Evolutionary conservation across 2,888 invertebrate genomes (phyloP).

Genomic region (Sinelater perroti): DNA sequence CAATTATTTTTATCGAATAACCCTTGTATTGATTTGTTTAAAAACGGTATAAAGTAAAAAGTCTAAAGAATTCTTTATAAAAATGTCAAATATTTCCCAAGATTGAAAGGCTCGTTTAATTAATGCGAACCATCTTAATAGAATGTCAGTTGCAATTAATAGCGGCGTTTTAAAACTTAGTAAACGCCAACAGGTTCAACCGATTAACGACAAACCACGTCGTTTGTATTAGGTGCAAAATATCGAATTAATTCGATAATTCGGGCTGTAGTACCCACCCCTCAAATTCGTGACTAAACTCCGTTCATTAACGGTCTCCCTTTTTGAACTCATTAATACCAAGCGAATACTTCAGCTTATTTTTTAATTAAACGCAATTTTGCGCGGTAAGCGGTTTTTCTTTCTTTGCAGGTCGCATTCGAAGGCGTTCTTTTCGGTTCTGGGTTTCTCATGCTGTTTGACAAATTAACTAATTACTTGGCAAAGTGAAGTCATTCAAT

Average conservation of each 20-base stretch:
- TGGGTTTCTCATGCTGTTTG: neutral
- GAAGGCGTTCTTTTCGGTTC: no score
- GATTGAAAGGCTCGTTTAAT: slow-evolving; percentile 8
- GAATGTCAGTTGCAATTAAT: slow-evolving; percentile 10
- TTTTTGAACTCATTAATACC: slow-evolving; percentile 16
- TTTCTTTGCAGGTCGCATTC: no score
- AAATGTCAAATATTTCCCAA: neutral
- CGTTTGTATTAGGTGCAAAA: slow-evolving; percentile 16
- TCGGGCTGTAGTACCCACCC: slow-evolving; percentile 9
- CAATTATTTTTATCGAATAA: no score
- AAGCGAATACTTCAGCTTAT: slow-evolving; percentile 3
- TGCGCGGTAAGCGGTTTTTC: neutral
- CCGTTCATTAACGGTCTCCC: slow-evolving; percentile 11
- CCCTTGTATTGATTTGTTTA: no score
- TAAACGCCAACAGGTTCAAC: slow-evolving; percentile 14
- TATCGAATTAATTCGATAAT: slow-evolving; percentile 20
- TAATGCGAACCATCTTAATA: slow-evolving; percentile 1
- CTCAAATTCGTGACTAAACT: slow-evolving; percentile 14
- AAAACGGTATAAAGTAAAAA: no score
- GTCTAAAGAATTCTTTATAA: no score
- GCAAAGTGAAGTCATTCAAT: no score
- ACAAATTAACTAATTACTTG: no score
- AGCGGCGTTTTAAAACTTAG: slow-evolving; percentile 8
- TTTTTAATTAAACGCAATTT: slow-evolving; percentile 2
- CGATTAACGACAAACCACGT: slow-evolving; percentile 12